Evolutionary conservation across 2,888 invertebrate genomes (phyloP), one percentile per base, ranked within the genome.

Genomic region (Abrostola triplasia): DNA sequence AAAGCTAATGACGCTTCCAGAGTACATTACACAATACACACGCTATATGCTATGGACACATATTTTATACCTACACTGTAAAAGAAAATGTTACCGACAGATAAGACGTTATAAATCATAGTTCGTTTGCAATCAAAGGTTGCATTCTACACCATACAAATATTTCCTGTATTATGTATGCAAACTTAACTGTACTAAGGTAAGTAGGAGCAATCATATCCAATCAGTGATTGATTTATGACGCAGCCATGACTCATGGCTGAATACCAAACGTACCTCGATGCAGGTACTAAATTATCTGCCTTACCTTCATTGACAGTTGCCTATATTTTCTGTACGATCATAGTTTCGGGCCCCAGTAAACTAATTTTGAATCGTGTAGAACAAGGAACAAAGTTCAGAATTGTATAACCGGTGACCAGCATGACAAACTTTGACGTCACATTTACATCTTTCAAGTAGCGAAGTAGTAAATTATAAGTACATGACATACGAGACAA

Each of bases 381-480:
- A 5, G 1, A 9, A 0, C 50, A 8, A 7, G 24, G 0, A 0
- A 37, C 55, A 73, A 47, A 61, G 54, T 59, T 59, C 7, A 24
- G 10, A 48, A 35, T 60, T 9, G 0, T 9, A 7, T 56, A 13
- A 10, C n/a, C 6, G 7, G 11, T n/a, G 12, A 36, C 38, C 8
- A 42, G 50, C 47, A 50, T 59, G 44, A 62, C 51, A 54, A 64
- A 67, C 36, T 63, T 64, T 36, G 63, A 59, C 58, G 65, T 76
- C 76, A 72, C 83, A 82, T 78, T 78, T 76, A 52, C 67, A 78
- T 80, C 71, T 79, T 80, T 83, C 82, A 82, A 84, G 85, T 82
- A 84, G 81, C 82, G 53, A 62, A 66, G 81, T 78, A 82, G 75
- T 88, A 89, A 87, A 87, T 87, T 88, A 88, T 85, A 84, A 80